These are phyloP conservation scores for Bombus soroeensis DNA, from an alignment of 1,140 invertebrate species.

Conservation along the genomic window DNA sequence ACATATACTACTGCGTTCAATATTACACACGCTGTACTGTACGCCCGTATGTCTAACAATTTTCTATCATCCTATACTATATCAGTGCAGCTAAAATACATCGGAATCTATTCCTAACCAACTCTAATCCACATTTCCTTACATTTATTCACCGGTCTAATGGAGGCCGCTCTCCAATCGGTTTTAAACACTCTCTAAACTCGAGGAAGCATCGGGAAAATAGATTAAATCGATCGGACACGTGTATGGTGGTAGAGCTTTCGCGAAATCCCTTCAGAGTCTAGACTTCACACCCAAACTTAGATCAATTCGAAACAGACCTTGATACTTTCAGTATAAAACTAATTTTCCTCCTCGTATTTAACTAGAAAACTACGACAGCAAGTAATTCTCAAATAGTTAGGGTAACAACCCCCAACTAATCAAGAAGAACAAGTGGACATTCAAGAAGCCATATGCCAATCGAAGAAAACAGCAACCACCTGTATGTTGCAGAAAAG, in stretches of 20 bases:
- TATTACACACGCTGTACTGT: not conserved
- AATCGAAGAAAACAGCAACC: not conserved
- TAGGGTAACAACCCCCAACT: not conserved
- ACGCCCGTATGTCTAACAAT: not conserved
- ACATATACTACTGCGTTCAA: not conserved
- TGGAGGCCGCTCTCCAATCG: not conserved
- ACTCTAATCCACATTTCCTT: not conserved
- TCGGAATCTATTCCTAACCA: not conserved
- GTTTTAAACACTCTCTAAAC: not conserved
- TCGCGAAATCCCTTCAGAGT: not conserved
- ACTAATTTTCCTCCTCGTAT: not conserved
- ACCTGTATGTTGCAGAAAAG: not conserved
- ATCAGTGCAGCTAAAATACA: not conserved
- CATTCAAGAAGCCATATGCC: not conserved
- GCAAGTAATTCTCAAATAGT: not conserved
- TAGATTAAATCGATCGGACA: constrained; percentile 9
- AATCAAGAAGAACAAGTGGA: not conserved
- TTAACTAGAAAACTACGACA: not conserved
- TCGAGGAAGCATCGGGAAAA: not conserved
- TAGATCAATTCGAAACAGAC: not conserved
- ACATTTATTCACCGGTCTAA: not conserved
- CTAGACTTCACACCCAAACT: not conserved
- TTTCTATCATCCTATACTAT: not conserved
- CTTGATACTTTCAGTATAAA: not conserved
- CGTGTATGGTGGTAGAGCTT: not conserved